phyloP scores from a whole-genome alignment of 2,113 vertebrate genomes.

The Paedocypris sp. region DNA sequence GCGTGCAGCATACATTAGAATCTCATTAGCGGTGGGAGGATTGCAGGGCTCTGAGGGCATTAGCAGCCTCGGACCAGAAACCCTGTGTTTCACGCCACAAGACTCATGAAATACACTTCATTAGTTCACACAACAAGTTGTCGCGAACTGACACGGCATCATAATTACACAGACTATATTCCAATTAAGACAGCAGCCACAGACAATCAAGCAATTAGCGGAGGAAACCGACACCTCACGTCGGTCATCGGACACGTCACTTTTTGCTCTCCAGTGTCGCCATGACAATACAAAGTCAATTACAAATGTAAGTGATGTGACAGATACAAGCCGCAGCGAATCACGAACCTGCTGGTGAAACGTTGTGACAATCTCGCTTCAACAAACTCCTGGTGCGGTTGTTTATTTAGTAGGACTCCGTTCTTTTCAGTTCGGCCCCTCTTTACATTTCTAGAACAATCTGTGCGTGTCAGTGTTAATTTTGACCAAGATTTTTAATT shows the following conservation, averaged over 20 bases:
- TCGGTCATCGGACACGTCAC: background rate
- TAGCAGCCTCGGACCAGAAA: constrained; percentile 3
- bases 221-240: background rate
- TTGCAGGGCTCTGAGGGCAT: constrained; percentile 17
- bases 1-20: constrained; percentile 58
- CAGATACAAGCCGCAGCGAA: no score
- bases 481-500: no score
- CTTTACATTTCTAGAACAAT: no score
- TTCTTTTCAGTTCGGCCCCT: no score
- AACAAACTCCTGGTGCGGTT: no score
- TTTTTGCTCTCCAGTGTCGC: background rate
- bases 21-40: constrained; percentile 52
- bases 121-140: constrained; percentile 18
- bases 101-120: constrained; percentile 16
- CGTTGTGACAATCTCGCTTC: no score
- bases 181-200: constrained; percentile 16
- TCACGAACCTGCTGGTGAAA: no score
- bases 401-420: no score
- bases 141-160: constrained; percentile 8
- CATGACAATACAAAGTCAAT: background rate
- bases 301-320: no score
- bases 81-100: constrained; percentile 15
- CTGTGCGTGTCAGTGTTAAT: no score
- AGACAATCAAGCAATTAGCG: constrained; percentile 23
- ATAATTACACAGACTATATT: constrained; percentile 25